A percentile compares a stretch with the other conserved stretches of the same genome.
Conservation (phyloP, 2,113 vertebrate genomes). For the Nesoenas mayeri region DNA sequence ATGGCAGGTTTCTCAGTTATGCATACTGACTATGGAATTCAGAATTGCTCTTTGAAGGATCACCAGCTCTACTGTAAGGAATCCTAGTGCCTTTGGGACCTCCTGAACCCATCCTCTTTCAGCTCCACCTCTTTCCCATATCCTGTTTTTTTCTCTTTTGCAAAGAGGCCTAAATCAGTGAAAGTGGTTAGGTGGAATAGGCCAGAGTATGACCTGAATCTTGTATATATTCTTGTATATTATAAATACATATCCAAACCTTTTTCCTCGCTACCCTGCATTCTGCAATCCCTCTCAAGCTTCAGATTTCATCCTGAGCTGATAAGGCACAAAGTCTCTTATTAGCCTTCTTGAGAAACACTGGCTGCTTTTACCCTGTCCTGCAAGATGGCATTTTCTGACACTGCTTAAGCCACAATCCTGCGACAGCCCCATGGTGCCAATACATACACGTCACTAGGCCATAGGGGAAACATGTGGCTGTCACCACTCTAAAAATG, state of each 20-base stretch:
- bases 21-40: background rate
- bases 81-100: background rate
- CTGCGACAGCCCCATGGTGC: background rate
- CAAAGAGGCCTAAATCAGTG: background rate
- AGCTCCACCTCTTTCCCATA: background rate
- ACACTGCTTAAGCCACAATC: background rate
- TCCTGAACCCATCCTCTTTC: background rate
- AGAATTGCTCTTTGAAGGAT: background rate
- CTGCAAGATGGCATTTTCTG: background rate
- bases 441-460: background rate
- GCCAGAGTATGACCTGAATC: background rate
- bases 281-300: background rate
- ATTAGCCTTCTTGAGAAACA: background rate
- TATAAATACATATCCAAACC: background rate
- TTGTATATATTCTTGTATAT: background rate
- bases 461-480: background rate
- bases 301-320: background rate
- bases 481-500: constrained; percentile 28
- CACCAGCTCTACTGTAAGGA: background rate
- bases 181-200: background rate
- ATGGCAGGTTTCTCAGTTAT: background rate
- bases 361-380: background rate
- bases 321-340: background rate
- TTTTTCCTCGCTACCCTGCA: background rate
- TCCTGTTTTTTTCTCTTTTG: background rate